Conservation (phyloP, 2,888 invertebrate species). For the Andrena hattorfiana region DNA sequence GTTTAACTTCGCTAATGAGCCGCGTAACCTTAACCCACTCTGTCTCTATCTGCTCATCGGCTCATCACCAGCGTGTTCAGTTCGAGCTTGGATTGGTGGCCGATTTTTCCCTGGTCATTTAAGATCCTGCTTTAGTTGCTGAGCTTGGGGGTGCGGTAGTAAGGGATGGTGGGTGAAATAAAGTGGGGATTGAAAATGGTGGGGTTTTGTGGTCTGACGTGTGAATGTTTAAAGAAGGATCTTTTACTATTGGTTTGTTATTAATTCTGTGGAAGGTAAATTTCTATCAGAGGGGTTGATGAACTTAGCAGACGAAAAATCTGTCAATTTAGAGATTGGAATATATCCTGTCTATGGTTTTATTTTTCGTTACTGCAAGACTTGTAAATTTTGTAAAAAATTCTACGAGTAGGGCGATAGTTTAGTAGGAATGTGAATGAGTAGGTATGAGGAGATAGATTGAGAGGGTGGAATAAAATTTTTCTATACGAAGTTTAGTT, state of each 20-base stretch:
- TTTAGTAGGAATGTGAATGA: neutral
- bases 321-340: too few species aligned
- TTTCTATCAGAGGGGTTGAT: neutral
- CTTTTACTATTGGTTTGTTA: neutral
- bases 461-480: neutral
- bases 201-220: neutral
- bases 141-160: too few species aligned
- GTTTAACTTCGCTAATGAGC: constrained; percentile 72
- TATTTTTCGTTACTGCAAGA: neutral
- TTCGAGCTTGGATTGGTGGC: constrained; percentile 63
- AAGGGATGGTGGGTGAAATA: neutral
- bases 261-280: neutral
- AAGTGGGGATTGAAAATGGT: neutral
- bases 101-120: constrained; percentile 38
- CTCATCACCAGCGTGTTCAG: constrained; percentile 54
- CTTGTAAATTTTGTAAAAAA: neutral
- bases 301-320: too few species aligned
- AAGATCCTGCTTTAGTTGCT: neutral
- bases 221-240: neutral
- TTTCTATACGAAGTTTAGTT: neutral
- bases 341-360: neutral
- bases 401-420: neutral
- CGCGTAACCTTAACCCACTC: constrained; percentile 72
- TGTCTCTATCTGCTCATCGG: constrained; percentile 23
- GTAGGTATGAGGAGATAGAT: too few species aligned